A percentile compares a stretch with the other conserved stretches of the same genome.
phyloP scores from a whole-genome alignment of 2,113 vertebrate genomes.

The Sciurus niger region DNA sequence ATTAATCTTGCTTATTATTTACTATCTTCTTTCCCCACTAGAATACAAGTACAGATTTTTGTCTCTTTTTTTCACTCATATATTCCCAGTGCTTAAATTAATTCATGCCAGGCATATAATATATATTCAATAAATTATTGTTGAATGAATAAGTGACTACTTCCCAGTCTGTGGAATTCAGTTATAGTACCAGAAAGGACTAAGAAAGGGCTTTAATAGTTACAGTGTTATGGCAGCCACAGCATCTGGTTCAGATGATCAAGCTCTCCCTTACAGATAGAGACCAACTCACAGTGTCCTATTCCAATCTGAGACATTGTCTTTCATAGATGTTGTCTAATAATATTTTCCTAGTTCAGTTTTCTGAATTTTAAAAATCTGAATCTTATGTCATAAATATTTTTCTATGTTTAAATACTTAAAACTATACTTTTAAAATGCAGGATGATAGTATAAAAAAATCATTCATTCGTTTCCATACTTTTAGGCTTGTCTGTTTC shows the following conservation, averaged over 20 bases:
- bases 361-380: too few species aligned
- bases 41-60: neutral
- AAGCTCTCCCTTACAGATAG: neutral
- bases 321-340: too few species aligned
- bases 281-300: neutral
- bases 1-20: constrained; percentile 4
- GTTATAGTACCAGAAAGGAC: neutral
- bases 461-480: too few species aligned
- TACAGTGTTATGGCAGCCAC: neutral
- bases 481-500: too few species aligned
- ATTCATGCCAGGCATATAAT: neutral
- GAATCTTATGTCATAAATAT: too few species aligned
- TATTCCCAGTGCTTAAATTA: neutral
- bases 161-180: neutral
- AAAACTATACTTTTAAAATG: too few species aligned
- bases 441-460: too few species aligned
- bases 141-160: constrained; percentile 17
- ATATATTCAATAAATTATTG: constrained; percentile 27
- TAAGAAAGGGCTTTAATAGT: neutral
- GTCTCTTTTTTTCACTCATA: neutral
- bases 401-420: too few species aligned
- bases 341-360: too few species aligned
- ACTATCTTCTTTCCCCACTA: neutral
- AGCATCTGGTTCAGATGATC: neutral
- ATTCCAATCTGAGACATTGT: neutral